Percentiles rank a stretch among this genome's conserved stretches.
Evolutionary conservation across 1,140 invertebrate species (phyloP).

Genomic region (Diabrotica virgifera): DNA sequence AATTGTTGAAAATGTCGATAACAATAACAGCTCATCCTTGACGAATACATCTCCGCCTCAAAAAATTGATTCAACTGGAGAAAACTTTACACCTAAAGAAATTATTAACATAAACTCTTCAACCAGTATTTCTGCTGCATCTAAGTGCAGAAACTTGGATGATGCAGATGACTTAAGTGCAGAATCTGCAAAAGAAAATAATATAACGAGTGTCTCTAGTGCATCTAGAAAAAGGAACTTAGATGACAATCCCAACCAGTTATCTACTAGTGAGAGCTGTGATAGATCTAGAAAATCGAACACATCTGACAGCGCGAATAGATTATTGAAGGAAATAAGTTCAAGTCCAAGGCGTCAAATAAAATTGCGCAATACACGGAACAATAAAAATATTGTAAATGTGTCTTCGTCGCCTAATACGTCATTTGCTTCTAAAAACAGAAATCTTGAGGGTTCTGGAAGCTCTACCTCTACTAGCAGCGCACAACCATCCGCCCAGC

Average conservation of each 20-base stretch:
- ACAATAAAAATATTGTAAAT: neutral
- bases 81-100: too few relatives aligned
- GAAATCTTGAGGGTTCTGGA: neutral
- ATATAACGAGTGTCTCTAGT: constrained; percentile 7
- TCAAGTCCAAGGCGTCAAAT: too few relatives aligned
- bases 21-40: too few relatives aligned
- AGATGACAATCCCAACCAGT: constrained; percentile 2
- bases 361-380: too few relatives aligned
- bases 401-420: too few relatives aligned
- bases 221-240: constrained; percentile 26
- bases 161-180: neutral
- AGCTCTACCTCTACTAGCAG: neutral
- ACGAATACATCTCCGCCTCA: too few relatives aligned
- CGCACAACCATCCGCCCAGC: too few relatives aligned
- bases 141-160: neutral
- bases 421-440: too few relatives aligned
- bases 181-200: neutral
- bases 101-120: neutral
- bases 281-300: neutral
- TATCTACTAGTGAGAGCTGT: neutral
- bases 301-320: neutral
- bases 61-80: too few relatives aligned
- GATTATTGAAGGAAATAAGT: too few relatives aligned
- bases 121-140: neutral
- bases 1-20: too few relatives aligned